phyloP scores from a whole-genome alignment of 2,113 vertebrate species.

The Thinocorus orbignyianus region DNA sequence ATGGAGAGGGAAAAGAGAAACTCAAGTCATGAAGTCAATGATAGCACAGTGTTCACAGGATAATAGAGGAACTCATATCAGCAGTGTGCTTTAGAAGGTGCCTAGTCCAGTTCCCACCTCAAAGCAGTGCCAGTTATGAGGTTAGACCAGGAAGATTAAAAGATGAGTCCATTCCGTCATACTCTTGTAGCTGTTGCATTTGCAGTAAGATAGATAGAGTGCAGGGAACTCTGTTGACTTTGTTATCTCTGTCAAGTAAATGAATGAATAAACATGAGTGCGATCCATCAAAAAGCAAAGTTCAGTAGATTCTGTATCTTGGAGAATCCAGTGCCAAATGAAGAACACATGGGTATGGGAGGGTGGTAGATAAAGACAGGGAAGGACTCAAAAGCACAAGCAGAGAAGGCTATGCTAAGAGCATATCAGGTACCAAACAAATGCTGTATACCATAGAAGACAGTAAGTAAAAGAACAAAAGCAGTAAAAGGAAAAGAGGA shows the following conservation, averaged over 20 bases:
- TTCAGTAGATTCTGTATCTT: background rate
- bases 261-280: background rate
- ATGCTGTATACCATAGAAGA: background rate
- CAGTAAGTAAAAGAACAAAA: background rate
- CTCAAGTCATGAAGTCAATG: background rate
- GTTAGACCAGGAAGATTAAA: background rate
- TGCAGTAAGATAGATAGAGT: background rate
- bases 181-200: background rate
- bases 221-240: background rate
- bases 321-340: background rate
- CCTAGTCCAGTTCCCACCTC: fast-evolving
- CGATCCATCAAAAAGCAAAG: background rate
- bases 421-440: background rate
- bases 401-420: background rate
- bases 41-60: background rate
- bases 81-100: background rate
- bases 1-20: background rate
- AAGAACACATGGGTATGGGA: background rate
- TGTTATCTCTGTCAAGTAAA: background rate
- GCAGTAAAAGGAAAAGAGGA: background rate
- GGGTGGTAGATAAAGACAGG: background rate
- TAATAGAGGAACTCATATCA: background rate
- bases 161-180: background rate
- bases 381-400: background rate
- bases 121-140: background rate